phyloP scores from a whole-genome alignment of 1,140 invertebrate genomes.

The Ericerus pela region DNA sequence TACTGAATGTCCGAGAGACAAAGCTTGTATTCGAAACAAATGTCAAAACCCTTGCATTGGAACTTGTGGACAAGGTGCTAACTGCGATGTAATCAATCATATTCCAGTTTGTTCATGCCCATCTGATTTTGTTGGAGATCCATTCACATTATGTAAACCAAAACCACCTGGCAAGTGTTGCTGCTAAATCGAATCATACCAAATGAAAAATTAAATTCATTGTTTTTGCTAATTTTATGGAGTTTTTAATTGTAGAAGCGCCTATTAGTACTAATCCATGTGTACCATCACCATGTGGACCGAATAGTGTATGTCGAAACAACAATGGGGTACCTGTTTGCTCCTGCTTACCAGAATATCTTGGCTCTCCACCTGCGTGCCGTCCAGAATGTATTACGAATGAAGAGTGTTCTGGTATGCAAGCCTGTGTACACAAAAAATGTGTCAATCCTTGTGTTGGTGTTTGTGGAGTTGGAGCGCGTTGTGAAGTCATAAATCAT shows the following conservation, averaged over 20 bases:
- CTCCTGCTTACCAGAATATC: slow-evolving; percentile 57
- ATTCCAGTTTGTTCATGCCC: slow-evolving; percentile 55
- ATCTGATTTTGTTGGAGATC: slow-evolving; percentile 45
- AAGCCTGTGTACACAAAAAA: slow-evolving; percentile 68
- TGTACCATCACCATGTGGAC: slow-evolving; percentile 56
- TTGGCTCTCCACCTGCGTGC: slow-evolving; percentile 61
- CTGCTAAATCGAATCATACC: background rate
- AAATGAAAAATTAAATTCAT: background rate
- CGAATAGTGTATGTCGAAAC: slow-evolving; percentile 60
- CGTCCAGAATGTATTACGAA: slow-evolving; percentile 68
- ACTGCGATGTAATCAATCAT: slow-evolving; percentile 52
- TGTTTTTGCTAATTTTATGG: slow-evolving; percentile 14
- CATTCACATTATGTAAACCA: slow-evolving; percentile 45
- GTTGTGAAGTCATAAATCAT: slow-evolving; percentile 73
- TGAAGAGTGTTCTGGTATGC: slow-evolving; percentile 56
- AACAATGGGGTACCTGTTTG: slow-evolving; percentile 55
- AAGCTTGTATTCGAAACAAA: slow-evolving; percentile 49
- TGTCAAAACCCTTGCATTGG: slow-evolving; percentile 60
- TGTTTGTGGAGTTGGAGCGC: slow-evolving; percentile 62
- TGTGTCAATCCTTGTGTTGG: slow-evolving; percentile 73
- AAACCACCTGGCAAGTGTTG: slow-evolving; percentile 20
- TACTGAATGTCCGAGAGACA: slow-evolving; percentile 47
- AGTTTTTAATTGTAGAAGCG: slow-evolving; percentile 29
- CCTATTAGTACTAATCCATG: slow-evolving; percentile 42
- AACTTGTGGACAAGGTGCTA: slow-evolving; percentile 51